Base-by-base conservation (phyloP, 2,888 invertebrate species). In the Dermolepida albohirtum region DNA sequence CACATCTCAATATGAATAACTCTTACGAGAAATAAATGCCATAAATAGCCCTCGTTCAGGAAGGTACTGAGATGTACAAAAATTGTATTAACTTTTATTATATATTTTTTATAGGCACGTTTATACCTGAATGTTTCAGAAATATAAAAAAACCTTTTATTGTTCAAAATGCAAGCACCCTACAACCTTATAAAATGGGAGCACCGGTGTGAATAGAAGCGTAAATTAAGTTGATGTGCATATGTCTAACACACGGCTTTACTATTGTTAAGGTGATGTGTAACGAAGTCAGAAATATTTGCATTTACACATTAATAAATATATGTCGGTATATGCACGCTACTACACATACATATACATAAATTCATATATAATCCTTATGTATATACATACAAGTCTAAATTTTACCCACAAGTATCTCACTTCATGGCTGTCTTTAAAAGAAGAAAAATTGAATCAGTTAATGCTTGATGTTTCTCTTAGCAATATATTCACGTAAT, bases 131-230 rank as follows among this genome's bases (percentile, higher is more conserved):
- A 16, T 22, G 27, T 55, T 55, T 29, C 16, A 10, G n/a, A n/a
- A 55, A 55, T 12, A 41, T 40, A 55, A 55, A 55, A 47, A 14
- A 55, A n/a, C 5, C n/a, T 41, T 41, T 41, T 55, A 55, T 55
- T 55, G 55, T 55, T 22, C 22, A 40, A 40, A 11, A 22, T 41
- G 43, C 34, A 34, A 34, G 34, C 41, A 55, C 55, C 55, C 55
- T 22, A 55, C 12, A 51, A 55, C 10, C 29, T 17, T n/a, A 44
- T n/a, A 54, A 29, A 68, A 57, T 49, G 50, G 63, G 52, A 49
- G 64, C 41, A 64, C 29, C 41, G 57, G 64, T 68, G 68, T 68
- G 68, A 68, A 68, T 68, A 54, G 64, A 47, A 57, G 64, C 63
- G 57, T 64, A 68, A 68, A 64, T 68, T 64, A 57, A 68, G 29